Evolutionary conservation across 2,113 vertebrate species (phyloP).

Genomic region (Grus americana): DNA sequence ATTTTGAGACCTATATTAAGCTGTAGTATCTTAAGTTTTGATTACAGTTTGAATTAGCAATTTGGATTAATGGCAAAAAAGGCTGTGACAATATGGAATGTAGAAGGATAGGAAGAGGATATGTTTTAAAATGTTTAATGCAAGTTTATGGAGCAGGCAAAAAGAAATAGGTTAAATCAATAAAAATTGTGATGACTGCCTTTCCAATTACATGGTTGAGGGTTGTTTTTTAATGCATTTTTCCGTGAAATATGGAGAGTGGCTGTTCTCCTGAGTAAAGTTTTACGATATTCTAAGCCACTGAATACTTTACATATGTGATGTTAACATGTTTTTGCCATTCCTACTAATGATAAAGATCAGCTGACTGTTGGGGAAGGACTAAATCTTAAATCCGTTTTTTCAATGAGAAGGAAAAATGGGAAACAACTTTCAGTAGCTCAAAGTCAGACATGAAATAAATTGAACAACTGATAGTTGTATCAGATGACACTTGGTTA

Average conservation of each 20-base stretch:
- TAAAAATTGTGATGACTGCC: neutral
- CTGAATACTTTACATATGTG: neutral
- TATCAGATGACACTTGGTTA: neutral
- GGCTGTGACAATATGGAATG: neutral
- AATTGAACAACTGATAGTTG: neutral
- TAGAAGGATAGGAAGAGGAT: neutral
- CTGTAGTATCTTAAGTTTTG: neutral
- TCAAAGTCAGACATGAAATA: neutral
- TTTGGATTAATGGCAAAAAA: neutral
- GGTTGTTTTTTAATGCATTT: neutral
- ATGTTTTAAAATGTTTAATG: neutral
- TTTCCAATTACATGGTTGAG: neutral
- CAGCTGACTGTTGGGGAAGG: fast-evolving
- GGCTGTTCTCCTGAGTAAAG: neutral
- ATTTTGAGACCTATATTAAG: neutral
- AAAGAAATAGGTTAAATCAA: neutral
- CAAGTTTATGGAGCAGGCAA: neutral
- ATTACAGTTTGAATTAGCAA: neutral
- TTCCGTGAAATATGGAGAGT: neutral
- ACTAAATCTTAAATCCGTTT: neutral
- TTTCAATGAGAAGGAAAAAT: neutral
- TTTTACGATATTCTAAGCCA: fast-evolving
- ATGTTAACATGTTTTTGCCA: neutral
- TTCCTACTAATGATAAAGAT: neutral
- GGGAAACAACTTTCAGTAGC: neutral